Evolutionary conservation across 2,113 vertebrate species (phyloP).

Genomic region (Saguinus imperator): DNA sequence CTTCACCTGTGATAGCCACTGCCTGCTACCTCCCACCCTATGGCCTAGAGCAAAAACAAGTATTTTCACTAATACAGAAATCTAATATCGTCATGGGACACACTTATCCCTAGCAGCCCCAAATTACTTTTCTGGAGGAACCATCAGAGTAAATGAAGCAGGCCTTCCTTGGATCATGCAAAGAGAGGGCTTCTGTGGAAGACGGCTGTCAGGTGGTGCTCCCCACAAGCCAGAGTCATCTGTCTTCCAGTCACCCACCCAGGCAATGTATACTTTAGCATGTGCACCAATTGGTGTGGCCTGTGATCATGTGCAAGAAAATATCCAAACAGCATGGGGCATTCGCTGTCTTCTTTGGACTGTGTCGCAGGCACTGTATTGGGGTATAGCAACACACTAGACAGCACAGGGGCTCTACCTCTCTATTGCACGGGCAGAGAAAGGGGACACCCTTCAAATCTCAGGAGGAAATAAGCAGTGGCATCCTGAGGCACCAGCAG

Average conservation of each 20-base stretch:
- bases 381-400: background rate
- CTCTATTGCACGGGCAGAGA: background rate
- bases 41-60: background rate
- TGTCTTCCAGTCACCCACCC: background rate
- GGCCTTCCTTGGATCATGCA: background rate
- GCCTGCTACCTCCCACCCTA: background rate
- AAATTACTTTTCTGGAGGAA: background rate
- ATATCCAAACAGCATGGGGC: background rate
- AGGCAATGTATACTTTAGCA: background rate
- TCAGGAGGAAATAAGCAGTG: background rate
- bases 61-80: background rate
- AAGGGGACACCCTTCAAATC: background rate
- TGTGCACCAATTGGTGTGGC: background rate
- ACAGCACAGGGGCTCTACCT: background rate
- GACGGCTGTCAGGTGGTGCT: too few relatives aligned
- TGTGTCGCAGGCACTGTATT: background rate
- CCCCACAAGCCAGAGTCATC: background rate
- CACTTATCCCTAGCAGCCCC: background rate
- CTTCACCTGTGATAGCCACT: background rate
- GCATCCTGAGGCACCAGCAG: background rate
- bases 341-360: background rate
- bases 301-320: background rate
- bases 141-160: background rate
- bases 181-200: background rate
- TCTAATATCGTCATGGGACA: fast-evolving